Evolutionary conservation across 2,888 invertebrate genomes (phyloP).

Genomic region (Frankliniella fusca): DNA sequence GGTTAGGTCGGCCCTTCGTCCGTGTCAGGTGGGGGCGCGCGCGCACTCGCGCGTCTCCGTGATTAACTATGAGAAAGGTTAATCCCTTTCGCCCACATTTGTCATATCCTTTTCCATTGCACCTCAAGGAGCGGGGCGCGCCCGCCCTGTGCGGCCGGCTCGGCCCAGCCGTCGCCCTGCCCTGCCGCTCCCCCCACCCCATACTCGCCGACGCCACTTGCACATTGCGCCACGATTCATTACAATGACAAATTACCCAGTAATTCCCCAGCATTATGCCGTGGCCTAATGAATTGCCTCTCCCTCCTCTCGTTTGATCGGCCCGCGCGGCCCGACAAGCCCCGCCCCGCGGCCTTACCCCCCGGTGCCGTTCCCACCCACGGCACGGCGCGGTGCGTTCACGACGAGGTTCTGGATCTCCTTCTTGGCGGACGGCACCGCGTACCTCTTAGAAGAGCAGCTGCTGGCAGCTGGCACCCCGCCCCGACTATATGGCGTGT

Average conservation of each 20-base stretch:
- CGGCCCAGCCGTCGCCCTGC: not conserved
- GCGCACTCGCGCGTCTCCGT: not conserved
- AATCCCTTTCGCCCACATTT: slow-evolving; percentile 2
- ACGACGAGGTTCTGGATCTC: too few species aligned
- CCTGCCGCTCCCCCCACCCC: too few species aligned
- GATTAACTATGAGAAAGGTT: slow-evolving; percentile 3
- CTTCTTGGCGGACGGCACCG: too few species aligned
- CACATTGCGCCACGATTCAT: not conserved
- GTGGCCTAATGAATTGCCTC: not conserved
- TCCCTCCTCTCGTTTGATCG: not conserved
- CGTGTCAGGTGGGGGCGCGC: not conserved
- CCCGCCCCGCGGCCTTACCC: too few species aligned
- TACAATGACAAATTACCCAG: not conserved
- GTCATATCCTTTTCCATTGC: not conserved
- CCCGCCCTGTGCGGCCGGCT: not conserved
- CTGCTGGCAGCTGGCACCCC: too few species aligned
- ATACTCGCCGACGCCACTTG: not conserved
- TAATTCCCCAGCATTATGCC: not conserved
- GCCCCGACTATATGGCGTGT: too few species aligned
- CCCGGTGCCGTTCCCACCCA: too few species aligned
- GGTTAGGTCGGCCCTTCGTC: not conserved
- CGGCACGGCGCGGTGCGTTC: too few species aligned
- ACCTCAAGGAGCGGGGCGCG: not conserved
- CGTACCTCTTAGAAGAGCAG: too few species aligned
- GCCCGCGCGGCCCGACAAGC: too few species aligned